Evolutionary conservation across 2,888 invertebrate genomes (phyloP).

Genomic region (Andrena marginata): DNA sequence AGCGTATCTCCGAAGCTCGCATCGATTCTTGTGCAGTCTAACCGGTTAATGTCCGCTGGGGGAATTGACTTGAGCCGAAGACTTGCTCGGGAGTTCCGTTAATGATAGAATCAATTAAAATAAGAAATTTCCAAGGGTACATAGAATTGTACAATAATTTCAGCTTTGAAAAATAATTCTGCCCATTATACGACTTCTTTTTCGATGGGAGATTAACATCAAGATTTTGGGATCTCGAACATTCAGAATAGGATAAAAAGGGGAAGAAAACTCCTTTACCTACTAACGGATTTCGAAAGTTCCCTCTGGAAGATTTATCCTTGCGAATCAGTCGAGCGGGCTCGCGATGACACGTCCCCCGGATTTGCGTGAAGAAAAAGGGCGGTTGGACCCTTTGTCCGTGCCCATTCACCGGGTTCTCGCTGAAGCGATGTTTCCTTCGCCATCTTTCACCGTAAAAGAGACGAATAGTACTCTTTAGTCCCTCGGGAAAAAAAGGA

Average conservation of each 20-base stretch:
- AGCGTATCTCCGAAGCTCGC: slow-evolving; percentile 22
- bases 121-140: too few relatives aligned
- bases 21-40: slow-evolving; percentile 23
- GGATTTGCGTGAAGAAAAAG: slow-evolving; percentile 56
- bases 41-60: slow-evolving; percentile 28
- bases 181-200: neutral
- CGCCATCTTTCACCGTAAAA: slow-evolving; percentile 50
- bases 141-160: too few relatives aligned
- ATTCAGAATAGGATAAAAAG: slow-evolving; percentile 44
- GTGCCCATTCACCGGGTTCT: slow-evolving; percentile 38
- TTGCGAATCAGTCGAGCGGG: slow-evolving; percentile 60
- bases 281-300: slow-evolving; percentile 56
- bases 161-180: neutral
- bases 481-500: neutral
- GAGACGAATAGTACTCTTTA: slow-evolving; percentile 20
- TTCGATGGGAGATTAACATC: slow-evolving; percentile 10
- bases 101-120: slow-evolving; percentile 28
- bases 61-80: slow-evolving; percentile 2
- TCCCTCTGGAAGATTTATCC: slow-evolving; percentile 63
- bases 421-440: slow-evolving; percentile 42
- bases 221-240: slow-evolving; percentile 33
- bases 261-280: slow-evolving; percentile 46
- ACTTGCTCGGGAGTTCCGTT: slow-evolving; percentile 32
- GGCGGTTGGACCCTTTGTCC: slow-evolving; percentile 50
- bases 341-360: slow-evolving; percentile 63